Conservation (phyloP, 2,113 vertebrate genomes). For the Gallinago jamesoni region DNA sequence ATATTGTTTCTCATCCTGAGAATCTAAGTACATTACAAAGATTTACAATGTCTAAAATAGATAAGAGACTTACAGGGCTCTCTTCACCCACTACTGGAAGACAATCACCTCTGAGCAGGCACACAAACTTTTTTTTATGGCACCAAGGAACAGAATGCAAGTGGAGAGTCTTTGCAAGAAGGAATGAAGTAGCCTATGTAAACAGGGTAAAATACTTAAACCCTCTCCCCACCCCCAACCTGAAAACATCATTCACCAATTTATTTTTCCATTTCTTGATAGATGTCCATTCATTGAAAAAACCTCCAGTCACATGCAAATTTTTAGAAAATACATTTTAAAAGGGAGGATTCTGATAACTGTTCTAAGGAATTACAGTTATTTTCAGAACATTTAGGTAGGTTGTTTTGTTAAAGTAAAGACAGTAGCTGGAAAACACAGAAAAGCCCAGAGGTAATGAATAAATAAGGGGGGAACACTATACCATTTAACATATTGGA, state of each 20-base stretch:
- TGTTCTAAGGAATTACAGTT: not conserved
- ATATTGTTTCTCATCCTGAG: not conserved
- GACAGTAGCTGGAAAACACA: not conserved
- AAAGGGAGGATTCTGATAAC: not conserved
- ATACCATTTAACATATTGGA: not conserved
- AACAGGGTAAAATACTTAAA: not conserved
- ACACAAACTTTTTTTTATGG: not conserved
- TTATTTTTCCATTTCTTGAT: not conserved
- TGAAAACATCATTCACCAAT: not conserved
- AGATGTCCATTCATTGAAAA: not conserved
- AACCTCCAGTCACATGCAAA: not conserved
- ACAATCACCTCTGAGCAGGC: not conserved
- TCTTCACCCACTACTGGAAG: not conserved
- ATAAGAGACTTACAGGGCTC: not conserved
- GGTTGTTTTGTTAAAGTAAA: not conserved
- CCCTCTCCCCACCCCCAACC: too few species aligned
- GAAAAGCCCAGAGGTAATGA: not conserved
- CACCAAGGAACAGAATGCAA: not conserved
- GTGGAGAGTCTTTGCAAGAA: not conserved
- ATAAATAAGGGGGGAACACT: not conserved
- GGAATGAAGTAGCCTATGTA: not conserved
- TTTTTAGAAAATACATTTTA: not conserved
- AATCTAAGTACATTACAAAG: conserved; percentile 6
- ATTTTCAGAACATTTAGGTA: not conserved
- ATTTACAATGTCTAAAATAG: conserved; percentile 27